Evolutionary conservation across 2,113 vertebrate species (phyloP).

Genomic region (Prunella himalayana): DNA sequence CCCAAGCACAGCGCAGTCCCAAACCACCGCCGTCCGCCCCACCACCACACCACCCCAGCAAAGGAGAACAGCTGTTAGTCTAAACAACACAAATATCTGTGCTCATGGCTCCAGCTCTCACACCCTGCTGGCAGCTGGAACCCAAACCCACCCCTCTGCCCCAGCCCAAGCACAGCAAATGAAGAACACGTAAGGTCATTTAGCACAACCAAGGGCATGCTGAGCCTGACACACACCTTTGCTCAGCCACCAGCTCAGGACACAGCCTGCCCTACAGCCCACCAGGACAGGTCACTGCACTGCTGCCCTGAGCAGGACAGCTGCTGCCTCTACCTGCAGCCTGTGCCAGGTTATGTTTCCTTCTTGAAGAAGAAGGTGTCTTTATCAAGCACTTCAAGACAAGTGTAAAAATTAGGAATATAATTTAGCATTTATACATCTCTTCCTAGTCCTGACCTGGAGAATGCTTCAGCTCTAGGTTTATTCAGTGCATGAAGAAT

Average conservation of each 20-base stretch:
- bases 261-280: accelerated
- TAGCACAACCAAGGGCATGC: accelerated
- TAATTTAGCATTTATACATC: background rate
- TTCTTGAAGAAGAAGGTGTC: background rate
- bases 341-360: background rate
- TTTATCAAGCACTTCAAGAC: background rate
- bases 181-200: accelerated
- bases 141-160: background rate
- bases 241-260: background rate
- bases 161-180: accelerated
- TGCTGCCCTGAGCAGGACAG: background rate
- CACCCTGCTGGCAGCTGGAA: background rate
- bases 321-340: background rate
- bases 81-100: accelerated
- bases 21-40: too few relatives aligned
- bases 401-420: background rate
- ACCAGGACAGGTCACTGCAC: background rate
- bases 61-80: background rate
- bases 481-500: background rate
- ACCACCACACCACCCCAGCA: slow-evolving; percentile 76
- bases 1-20: accelerated
- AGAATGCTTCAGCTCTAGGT: background rate
- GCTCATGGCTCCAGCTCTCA: accelerated
- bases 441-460: background rate
- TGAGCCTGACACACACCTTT: background rate